These are phyloP conservation scores for Thecophora atra DNA, from an alignment of 2,888 invertebrate species.

Conservation along the genomic window DNA sequence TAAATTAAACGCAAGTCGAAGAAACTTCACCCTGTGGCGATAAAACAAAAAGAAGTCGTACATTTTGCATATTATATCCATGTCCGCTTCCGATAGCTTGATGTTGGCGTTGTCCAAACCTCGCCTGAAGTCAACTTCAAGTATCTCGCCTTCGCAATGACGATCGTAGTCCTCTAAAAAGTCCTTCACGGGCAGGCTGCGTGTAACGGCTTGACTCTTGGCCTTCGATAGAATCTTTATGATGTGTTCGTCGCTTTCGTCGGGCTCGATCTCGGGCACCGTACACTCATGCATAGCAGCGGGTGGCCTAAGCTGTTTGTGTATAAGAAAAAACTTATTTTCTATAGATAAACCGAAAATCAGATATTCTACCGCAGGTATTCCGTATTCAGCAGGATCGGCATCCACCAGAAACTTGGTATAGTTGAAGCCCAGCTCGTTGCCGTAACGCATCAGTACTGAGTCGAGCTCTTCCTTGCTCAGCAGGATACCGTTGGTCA, in stretches of 20 bases:
- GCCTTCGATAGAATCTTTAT: constrained; percentile 78
- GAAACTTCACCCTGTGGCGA: no score
- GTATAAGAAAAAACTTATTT: no score
- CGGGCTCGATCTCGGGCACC: constrained; percentile 68
- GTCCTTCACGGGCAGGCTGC: constrained; percentile 71
- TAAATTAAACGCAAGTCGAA: no score
- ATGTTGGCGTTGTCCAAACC: constrained; percentile 75
- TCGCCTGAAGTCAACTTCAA: constrained; percentile 76
- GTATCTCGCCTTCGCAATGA: constrained; percentile 72
- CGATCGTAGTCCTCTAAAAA: constrained; percentile 76
- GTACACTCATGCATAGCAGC: constrained; percentile 51
- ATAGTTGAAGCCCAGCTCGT: constrained; percentile 81
- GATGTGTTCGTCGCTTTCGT: constrained; percentile 68
- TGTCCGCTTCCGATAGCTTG: constrained; percentile 73
- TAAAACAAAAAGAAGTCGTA: constrained; percentile 66
- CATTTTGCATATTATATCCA: constrained; percentile 77
- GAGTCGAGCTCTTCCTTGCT: constrained; percentile 75
- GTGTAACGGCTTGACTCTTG: constrained; percentile 76
- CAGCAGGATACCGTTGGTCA: constrained; percentile 74
- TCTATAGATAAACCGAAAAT: constrained; percentile 45
- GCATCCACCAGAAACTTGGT: constrained; percentile 74
- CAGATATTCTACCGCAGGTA: constrained; percentile 50
- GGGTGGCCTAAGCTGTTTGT: constrained; percentile 25
- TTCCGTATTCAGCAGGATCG: constrained; percentile 62
- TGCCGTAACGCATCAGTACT: constrained; percentile 75